These are phyloP conservation scores for Agrotis clavis DNA, from an alignment of 2,888 invertebrate genomes.

Conservation along the genomic window DNA sequence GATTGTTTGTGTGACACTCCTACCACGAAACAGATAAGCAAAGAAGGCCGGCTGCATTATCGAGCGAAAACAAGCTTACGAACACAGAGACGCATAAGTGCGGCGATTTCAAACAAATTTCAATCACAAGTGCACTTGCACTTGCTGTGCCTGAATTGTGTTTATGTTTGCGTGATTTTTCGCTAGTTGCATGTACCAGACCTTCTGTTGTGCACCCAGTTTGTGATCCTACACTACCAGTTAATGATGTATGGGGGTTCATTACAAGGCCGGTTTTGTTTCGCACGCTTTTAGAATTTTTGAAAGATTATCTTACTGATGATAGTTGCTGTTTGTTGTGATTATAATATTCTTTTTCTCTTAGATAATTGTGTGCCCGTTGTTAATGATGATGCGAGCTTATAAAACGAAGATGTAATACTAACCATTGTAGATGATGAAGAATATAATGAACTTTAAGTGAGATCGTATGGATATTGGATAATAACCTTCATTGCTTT, in stretches of 20 bases:
- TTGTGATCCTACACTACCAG: conserved; percentile 74
- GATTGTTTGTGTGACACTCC: conserved; percentile 87
- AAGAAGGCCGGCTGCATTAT: conserved; percentile 24
- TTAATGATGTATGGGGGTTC: conserved; percentile 88
- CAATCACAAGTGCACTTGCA: not conserved
- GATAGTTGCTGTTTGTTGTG: conserved; percentile 46
- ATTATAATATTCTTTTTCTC: conserved; percentile 44
- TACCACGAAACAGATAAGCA: conserved; percentile 10
- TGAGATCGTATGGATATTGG: not conserved
- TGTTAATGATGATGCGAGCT: conserved; percentile 2
- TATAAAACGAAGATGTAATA: not conserved
- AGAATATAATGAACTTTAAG: not conserved
- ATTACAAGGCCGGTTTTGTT: conserved; percentile 82
- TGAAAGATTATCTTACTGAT: conserved; percentile 59
- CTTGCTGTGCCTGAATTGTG: not conserved
- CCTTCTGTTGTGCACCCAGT: conserved; percentile 26
- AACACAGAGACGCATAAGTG: not conserved
- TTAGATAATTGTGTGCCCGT: conserved; percentile 13
- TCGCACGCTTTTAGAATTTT: conserved; percentile 74
- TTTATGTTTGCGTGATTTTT: not conserved
- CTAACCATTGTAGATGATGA: not conserved
- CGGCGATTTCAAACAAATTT: not conserved
- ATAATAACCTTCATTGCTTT: not conserved
- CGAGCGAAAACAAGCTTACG: not conserved
- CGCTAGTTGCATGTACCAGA: not conserved